Evolutionary conservation across 1,140 invertebrate species (phyloP), one percentile per base, ranked within the genome.

Genomic region (Zaprionus gabonicus): DNA sequence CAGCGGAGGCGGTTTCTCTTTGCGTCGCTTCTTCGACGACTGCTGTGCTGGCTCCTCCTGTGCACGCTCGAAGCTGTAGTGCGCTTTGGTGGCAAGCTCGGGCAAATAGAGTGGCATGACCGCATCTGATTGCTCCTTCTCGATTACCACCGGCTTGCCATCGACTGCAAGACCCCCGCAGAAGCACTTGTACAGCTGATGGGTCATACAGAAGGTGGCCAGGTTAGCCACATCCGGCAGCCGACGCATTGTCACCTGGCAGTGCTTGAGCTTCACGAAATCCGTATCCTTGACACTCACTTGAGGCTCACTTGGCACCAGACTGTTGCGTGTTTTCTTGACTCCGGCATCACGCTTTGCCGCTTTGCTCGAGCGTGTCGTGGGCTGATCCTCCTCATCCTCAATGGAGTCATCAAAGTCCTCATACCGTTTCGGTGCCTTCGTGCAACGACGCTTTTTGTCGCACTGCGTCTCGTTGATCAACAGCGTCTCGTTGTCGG

Each of bases 101-200:
- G 81, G 86, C 17, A 80, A 81, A 34, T 70, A 85, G 25, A 74
- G 78, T 0, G 78, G 36, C 12, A 78, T 69, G 1, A 63, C 12
- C 13, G 55, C 38, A 31, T 90, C 68, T 10, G 57, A 59, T n/a
- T 86, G 67, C 25, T 81, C 84, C 53, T 92, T 91, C 6, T 91
- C 82, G 34, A 93, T 88, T 1, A 92, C 20, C 17, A 92, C 71
- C 0, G 87, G 87, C 51, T 85, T 83, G 34, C 92, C 92, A 1
- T 85, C 81, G 6, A 28, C 10, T 0, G 81, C 77, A 0, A 72
- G 57, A 5, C 87, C 88, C 3, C 92, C 87, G 38, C 92, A 93
- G 53, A 88, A 92, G 58, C 92, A 93, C 46, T 93, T 93, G 58
- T 93, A 93, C 6, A 93, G 68, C 53, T 90, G 78, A 71, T 93